These are phyloP conservation scores for Uloborus plumipes DNA, from an alignment of 2,888 invertebrate species.

Conservation along the genomic window DNA sequence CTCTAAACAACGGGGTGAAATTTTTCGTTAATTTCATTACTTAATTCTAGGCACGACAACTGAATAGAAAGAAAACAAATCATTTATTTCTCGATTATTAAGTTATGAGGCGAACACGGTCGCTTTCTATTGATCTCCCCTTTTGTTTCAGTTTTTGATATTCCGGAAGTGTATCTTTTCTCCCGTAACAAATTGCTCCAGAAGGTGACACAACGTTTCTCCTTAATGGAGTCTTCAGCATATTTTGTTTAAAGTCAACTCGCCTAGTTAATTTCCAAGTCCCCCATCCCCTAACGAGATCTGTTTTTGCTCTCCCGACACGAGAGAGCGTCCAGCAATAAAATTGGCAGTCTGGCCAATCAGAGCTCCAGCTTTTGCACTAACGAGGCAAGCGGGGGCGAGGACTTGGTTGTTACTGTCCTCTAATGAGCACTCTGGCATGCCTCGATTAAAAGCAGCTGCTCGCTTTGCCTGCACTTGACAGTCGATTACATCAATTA, in stretches of 20 bases:
- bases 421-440: conserved; percentile 38
- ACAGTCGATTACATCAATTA: conserved; percentile 58
- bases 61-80: too few species aligned
- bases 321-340: conserved; percentile 26
- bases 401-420: conserved; percentile 29
- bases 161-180: conserved; percentile 13
- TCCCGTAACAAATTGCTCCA: conserved; percentile 22
- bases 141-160: conserved; percentile 19
- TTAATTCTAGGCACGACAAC: too few species aligned
- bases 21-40: too few species aligned
- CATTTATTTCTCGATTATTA: too few species aligned
- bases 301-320: conserved; percentile 13
- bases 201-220: conserved; percentile 5
- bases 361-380: conserved; percentile 34
- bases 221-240: conserved; percentile 25
- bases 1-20: too few species aligned
- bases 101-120: too few species aligned
- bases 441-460: conserved; percentile 56
- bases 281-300: conserved; percentile 29
- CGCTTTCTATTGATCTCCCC: conserved; percentile 27
- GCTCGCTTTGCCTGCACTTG: conserved; percentile 43
- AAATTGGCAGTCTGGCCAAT: conserved; percentile 42
- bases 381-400: conserved; percentile 26
- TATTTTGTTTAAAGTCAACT: neutral
- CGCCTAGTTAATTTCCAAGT: too few species aligned